A percentile compares a stretch with the other conserved stretches of the same genome.
Conservation (phyloP, 2,113 vertebrate genomes). For the Guaruba guarouba region DNA sequence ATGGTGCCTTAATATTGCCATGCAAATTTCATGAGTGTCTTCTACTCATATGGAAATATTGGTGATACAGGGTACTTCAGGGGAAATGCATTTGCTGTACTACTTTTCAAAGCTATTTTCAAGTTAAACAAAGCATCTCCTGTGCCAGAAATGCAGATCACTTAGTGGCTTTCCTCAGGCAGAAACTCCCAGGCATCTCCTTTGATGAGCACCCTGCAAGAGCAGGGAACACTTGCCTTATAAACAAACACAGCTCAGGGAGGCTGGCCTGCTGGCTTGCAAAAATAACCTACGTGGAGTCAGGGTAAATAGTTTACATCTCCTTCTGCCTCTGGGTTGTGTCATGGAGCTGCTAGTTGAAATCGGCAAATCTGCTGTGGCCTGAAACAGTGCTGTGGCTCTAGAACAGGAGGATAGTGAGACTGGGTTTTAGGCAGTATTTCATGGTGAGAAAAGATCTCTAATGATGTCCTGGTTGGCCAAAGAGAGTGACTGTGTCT, state of each 20-base stretch:
- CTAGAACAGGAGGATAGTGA: background rate
- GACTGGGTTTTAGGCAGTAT: background rate
- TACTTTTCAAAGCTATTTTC: background rate
- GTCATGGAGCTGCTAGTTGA: slow-evolving; percentile 25
- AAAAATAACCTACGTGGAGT: background rate
- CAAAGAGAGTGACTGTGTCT: background rate
- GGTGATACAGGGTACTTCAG: background rate
- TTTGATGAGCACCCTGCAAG: background rate
- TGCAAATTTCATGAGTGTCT: accelerated
- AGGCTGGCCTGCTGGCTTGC: background rate
- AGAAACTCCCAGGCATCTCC: background rate
- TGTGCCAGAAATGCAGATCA: background rate
- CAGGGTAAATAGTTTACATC: slow-evolving; percentile 61
- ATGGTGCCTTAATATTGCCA: background rate
- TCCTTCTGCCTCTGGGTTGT: slow-evolving; percentile 10
- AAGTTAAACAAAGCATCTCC: slow-evolving; percentile 24
- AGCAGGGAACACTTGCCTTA: background rate
- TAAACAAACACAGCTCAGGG: slow-evolving; percentile 17
- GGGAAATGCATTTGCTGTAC: background rate
- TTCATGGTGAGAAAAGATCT: background rate
- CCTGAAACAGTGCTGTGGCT: accelerated
- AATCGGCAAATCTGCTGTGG: background rate
- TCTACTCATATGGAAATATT: background rate
- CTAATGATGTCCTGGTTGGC: accelerated
- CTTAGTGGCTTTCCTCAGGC: slow-evolving; percentile 29